These are phyloP conservation scores for Radopholus similis DNA, from an alignment of 1,140 invertebrate genomes.

Conservation along the genomic window DNA sequence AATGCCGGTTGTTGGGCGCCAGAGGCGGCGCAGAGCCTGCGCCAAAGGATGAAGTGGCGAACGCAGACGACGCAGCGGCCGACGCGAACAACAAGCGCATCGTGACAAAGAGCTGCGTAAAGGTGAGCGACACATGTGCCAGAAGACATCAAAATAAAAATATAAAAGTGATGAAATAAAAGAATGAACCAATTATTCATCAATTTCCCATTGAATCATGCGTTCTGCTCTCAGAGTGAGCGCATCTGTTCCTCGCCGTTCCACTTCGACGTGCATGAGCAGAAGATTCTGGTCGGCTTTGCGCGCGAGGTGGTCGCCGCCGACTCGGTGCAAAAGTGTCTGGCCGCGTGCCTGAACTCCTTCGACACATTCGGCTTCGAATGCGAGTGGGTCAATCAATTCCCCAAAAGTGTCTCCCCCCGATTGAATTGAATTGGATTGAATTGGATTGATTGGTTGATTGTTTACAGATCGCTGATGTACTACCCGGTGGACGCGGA, in stretches of 20 bases:
- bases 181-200: background rate
- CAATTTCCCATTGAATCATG: background rate
- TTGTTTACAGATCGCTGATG: conserved; percentile 17
- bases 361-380: conserved; percentile 60
- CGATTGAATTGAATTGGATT: conserved; percentile 5
- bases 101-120: conserved; percentile 45
- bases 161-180: background rate
- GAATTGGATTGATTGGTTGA: conserved; percentile 3
- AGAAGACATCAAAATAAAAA: background rate
- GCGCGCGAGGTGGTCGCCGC: conserved; percentile 58
- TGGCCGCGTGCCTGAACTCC: conserved; percentile 56
- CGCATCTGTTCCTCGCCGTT: conserved; percentile 59
- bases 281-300: conserved; percentile 59
- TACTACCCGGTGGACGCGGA: conserved; percentile 51
- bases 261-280: conserved; percentile 59
- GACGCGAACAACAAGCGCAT: conserved; percentile 5
- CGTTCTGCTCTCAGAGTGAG: conserved; percentile 46
- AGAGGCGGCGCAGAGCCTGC: background rate
- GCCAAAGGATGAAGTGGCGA: background rate
- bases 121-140: conserved; percentile 27
- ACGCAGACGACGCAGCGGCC: conserved; percentile 24
- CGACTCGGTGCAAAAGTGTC: conserved; percentile 39
- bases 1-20: conserved; percentile 37
- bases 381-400: conserved; percentile 56
- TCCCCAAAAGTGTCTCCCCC: conserved; percentile 47